These are phyloP conservation scores for Oncorhynchus keta DNA, from an alignment of 2,113 vertebrate genomes.

Conservation along the genomic window DNA sequence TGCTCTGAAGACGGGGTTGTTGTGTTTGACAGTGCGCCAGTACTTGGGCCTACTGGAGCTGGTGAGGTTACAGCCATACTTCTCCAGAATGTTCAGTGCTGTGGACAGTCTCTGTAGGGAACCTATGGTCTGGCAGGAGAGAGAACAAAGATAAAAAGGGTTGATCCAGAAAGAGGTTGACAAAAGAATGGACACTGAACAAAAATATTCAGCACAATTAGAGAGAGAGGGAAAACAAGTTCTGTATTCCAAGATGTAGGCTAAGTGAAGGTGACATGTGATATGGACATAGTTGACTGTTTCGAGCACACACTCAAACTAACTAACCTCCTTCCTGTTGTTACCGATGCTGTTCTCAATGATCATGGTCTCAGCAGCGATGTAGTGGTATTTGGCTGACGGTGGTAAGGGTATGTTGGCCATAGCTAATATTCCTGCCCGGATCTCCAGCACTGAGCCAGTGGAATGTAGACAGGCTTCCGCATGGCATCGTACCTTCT, in stretches of 20 bases:
- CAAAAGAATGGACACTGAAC: not conserved
- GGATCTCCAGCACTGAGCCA: conserved; percentile 63
- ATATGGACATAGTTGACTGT: not conserved
- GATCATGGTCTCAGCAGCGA: conserved; percentile 71
- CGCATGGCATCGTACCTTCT: conserved; percentile 59
- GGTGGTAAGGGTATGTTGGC: conserved; percentile 69
- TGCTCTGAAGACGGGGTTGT: conserved; percentile 87
- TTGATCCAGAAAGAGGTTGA: not conserved
- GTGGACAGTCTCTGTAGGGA: conserved; percentile 77
- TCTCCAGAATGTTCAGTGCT: conserved; percentile 87
- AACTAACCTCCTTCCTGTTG: conserved; percentile 69
- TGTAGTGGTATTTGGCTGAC: conserved; percentile 68
- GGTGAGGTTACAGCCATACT: conserved; percentile 88
- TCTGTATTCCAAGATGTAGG: not conserved
- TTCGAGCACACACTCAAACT: too few species aligned
- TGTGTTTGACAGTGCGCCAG: conserved; percentile 90
- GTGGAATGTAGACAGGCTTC: conserved; percentile 65
- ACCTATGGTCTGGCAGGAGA: conserved; percentile 51
- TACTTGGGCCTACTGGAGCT: conserved; percentile 81
- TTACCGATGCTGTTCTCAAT: conserved; percentile 65
- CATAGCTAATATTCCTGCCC: conserved; percentile 60
- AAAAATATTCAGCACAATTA: not conserved
- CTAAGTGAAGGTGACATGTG: not conserved
- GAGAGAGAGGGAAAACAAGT: not conserved
- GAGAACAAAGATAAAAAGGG: not conserved